Evolutionary conservation across 2,888 invertebrate species (phyloP), one percentile per base, ranked within the genome.

Genomic region (Icerya purchasi): DNA sequence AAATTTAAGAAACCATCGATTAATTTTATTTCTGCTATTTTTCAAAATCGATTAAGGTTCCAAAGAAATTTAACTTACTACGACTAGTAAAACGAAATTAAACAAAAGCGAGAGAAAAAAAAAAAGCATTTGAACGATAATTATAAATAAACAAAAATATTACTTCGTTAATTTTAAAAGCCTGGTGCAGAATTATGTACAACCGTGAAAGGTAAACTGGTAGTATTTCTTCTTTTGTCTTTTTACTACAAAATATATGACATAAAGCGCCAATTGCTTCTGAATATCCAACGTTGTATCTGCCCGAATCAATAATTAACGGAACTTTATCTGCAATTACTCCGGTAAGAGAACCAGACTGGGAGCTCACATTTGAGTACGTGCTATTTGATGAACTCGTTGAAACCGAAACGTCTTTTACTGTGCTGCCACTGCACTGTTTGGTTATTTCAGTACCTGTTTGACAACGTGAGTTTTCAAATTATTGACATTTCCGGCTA

Each of bases 191-290:
- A 2, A 91, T 88, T 67, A 92, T 81, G 73, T 93, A 94, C 74
- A 94, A 92, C 56, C 96, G 78, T 10, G 94, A 90, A 67, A 94
- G 76, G 75, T 97, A 97, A 1, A 85, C 86, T 1, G 93, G 89
- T 58, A 90, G 75, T 66, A 98, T 90, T 69, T 86, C 85, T 74
- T 94, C 94, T 51, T 88, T 87, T 1, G 92, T 90, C 72, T 90
- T 91, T 73, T 93, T 93, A 0, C 94, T 85, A 72, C 92, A 94
- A 71, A 98, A 86, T 69, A 97, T 91, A 67, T 94, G 80, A 72
- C 97, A 97, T 22, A 98, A 74, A 2, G 96, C 85, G 22, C 94
- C 97, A 67, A 96, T 78, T 0, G 97, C 96, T 73, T 93, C 92
- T 0, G 97, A 96, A 61, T 90, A 80, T 1, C 97, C 86, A 70